These are phyloP conservation scores for Idris sp. DNA, from an alignment of 1,140 invertebrate species.

Conservation along the genomic window DNA sequence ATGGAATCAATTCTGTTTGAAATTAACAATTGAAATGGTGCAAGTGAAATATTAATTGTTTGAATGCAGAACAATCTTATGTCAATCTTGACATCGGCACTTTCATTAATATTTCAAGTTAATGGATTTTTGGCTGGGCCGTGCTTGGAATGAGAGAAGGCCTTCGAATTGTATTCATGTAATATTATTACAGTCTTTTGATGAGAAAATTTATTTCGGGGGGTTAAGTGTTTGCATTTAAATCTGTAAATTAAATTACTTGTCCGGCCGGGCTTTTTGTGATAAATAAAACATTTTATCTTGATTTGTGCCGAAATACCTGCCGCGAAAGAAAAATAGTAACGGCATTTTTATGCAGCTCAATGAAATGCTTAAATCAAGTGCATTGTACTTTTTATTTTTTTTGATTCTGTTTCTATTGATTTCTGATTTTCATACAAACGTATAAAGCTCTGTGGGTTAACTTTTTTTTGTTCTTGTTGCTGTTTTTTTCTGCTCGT, in stretches of 20 bases:
- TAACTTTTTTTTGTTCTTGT: too few relatives aligned
- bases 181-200: slow-evolving; percentile 31
- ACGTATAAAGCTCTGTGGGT: too few relatives aligned
- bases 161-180: slow-evolving; percentile 28
- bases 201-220: slow-evolving; percentile 6
- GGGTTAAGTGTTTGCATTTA: slow-evolving; percentile 25
- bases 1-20: too few relatives aligned
- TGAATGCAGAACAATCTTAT: too few relatives aligned
- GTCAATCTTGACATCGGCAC: too few relatives aligned
- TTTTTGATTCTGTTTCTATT: slow-evolving; percentile 20
- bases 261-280: too few relatives aligned
- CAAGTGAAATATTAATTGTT: too few relatives aligned
- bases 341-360: slow-evolving; percentile 16
- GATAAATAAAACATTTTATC: slow-evolving; percentile 1
- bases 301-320: not conserved
- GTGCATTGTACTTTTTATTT: slow-evolving; percentile 21
- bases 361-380: slow-evolving; percentile 25
- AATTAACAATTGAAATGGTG: too few relatives aligned
- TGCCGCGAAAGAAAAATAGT: too few relatives aligned
- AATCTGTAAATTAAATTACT: slow-evolving; percentile 33
- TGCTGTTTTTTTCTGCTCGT: slow-evolving; percentile 18
- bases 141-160: too few relatives aligned
- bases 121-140: too few relatives aligned
- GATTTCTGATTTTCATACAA: slow-evolving; percentile 28
- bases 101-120: too few relatives aligned